phyloP scores from a whole-genome alignment of 2,113 vertebrate genomes.

The Sarotherodon lohbergeri region DNA sequence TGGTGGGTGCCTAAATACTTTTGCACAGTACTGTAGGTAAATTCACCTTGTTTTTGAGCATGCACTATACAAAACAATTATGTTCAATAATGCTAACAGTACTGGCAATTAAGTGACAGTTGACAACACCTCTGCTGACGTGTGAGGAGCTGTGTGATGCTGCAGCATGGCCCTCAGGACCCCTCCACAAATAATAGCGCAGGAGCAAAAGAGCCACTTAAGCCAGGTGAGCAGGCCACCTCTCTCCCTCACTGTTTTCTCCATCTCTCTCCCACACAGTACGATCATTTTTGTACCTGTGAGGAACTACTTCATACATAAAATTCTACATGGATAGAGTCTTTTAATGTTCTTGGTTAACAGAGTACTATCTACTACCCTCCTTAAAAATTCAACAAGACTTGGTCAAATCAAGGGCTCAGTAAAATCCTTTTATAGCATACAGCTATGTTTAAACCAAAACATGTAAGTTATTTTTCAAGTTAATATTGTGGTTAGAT shows the following conservation, averaged over 20 bases:
- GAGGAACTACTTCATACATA: not conserved
- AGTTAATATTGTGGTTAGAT: not conserved
- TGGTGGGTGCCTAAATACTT: not conserved
- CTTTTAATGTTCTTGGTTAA: not conserved
- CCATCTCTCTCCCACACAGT: conserved; percentile 22
- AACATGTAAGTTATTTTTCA: not conserved
- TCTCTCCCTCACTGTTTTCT: conserved; percentile 28
- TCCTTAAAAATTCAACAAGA: not conserved
- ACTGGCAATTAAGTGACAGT: not conserved
- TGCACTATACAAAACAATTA: not conserved
- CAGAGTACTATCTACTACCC: not conserved
- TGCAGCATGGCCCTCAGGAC: conserved; percentile 83
- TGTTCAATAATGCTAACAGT: not conserved
- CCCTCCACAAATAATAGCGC: conserved; percentile 96
- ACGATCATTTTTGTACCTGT: not conserved
- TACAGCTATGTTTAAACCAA: not conserved
- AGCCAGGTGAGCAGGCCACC: conserved; percentile 64
- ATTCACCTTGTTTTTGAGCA: not conserved
- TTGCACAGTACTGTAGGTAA: not conserved
- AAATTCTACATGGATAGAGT: not conserved
- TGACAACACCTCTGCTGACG: conserved; percentile 20
- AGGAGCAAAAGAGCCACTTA: conserved; percentile 74
- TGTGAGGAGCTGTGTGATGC: conserved; percentile 78
- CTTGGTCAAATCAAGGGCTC: not conserved
- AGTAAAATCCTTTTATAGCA: not conserved